Evolutionary conservation across 2,797 vertebrate genomes (phyloP).

Genomic region (Galagoides demidoff): DNA sequence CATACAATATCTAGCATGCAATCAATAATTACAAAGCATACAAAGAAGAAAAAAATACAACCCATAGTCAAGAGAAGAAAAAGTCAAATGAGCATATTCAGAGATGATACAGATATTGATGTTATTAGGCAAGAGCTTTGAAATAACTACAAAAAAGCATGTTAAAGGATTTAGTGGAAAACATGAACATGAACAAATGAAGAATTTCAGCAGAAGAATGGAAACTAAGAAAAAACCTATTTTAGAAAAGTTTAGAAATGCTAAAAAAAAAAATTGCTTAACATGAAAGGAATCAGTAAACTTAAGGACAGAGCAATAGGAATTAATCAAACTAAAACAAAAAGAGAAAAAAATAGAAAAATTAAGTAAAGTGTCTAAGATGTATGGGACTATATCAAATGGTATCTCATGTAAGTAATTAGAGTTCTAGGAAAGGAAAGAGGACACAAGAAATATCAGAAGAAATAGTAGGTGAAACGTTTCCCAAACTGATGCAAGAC

Average conservation of each 20-base stretch:
- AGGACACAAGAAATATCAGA: neutral
- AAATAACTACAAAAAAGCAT: slow-evolving; percentile 24
- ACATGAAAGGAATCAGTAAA: neutral
- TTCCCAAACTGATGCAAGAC: neutral
- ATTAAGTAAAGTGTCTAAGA: neutral
- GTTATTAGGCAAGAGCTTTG: neutral
- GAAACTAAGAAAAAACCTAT: neutral
- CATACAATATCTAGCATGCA: neutral
- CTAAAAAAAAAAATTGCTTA: slow-evolving; percentile 41
- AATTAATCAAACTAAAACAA: slow-evolving; percentile 50
- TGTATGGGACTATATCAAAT: neutral
- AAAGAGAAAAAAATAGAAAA: neutral
- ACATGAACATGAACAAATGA: neutral
- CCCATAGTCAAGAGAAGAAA: slow-evolving; percentile 2
- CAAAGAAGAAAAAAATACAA: slow-evolving; percentile 12
- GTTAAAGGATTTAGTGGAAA: slow-evolving; percentile 11
- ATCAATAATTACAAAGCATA: neutral
- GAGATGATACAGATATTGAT: neutral
- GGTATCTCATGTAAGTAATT: neutral
- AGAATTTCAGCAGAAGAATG: neutral
- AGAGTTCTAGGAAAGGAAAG: neutral
- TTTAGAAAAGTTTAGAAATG: neutral
- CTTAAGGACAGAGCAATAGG: neutral
- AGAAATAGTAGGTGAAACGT: slow-evolving; percentile 15
- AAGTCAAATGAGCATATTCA: neutral